Base-by-base conservation (phyloP, 2,113 vertebrate genomes). In the Gymnorhina tibicen region DNA sequence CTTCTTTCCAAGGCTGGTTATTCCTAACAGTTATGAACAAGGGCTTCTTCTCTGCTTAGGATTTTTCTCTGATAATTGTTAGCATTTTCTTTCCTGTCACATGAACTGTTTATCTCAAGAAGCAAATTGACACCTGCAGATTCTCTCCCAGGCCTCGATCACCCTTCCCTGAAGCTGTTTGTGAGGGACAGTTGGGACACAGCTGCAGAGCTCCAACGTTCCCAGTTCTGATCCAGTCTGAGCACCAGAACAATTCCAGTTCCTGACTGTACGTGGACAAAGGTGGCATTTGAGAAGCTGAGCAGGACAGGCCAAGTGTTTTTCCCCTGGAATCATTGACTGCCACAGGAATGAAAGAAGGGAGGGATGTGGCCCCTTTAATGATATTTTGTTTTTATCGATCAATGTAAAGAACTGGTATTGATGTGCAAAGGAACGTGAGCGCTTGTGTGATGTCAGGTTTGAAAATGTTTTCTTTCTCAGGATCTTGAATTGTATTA, bases 21-120 rank as follows among this genome's bases (percentile, higher is more conserved):
- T 68, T 87, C 80, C 78, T 37, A n/a, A 93, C 16, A 1, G 56
- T 74, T 83, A 68, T 58, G 32, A 56, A 84, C 74, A 76, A 7
- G 19, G 70, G 63, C 26, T 92, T 90, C 75, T 79, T 75, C 89
- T 84, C 88, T 83, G 91, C 46, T 69, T 91, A 74, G 27, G 27
- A 35, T 39, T 73, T 50, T 69, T 84, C 56, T 96, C 79, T 89
- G 63, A 59, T 93, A 95, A 94, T 93, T 85, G 30, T 59, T 94
- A 96, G 92, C 7, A 50, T 91, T 94, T 91, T 56, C 69, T 84
- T 80, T 95, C 58, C n/a, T 94, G 69, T 86, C 66, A 88, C 12
- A 1, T 87, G 80, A 91, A 94, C 59, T 95, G 60, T 93, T 95
- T 87, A 58, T 95, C 75, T 92, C 91, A 91, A 97, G 95, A 96